Conservation (phyloP, 2,113 vertebrate genomes). For the Dasypus novemcinctus region DNA sequence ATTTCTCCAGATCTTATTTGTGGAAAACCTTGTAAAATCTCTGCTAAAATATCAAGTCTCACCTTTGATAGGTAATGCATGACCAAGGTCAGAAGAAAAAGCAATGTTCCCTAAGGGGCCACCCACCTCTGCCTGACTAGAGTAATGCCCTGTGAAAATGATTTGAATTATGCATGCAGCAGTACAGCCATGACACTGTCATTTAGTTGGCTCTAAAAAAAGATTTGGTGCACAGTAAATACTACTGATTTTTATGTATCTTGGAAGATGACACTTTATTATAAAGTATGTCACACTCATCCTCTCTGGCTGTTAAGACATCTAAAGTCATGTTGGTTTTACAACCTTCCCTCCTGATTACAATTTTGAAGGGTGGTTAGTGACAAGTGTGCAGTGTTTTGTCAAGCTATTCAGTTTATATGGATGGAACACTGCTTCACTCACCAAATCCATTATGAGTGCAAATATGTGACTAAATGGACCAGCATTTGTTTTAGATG, state of each 20-base stretch:
- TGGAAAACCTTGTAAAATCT: constrained; percentile 62
- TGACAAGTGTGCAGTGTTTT: constrained; percentile 69
- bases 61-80: constrained; percentile 63
- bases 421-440: constrained; percentile 51
- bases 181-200: constrained; percentile 54
- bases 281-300: constrained; percentile 63
- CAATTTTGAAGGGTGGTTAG: constrained; percentile 66
- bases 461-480: constrained; percentile 71
- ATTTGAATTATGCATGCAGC: constrained; percentile 62
- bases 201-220: constrained; percentile 71
- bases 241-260: constrained; percentile 75
- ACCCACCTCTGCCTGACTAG: background rate
- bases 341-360: constrained; percentile 68
- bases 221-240: constrained; percentile 66
- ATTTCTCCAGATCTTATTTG: constrained; percentile 58
- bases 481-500: constrained; percentile 31
- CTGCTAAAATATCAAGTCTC: constrained; percentile 18
- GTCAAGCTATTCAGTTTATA: constrained; percentile 68
- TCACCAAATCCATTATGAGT: constrained; percentile 74
- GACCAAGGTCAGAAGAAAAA: constrained; percentile 62
- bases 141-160: constrained; percentile 34
- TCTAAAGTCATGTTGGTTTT: constrained; percentile 70
- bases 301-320: constrained; percentile 68
- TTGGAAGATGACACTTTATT: constrained; percentile 71
- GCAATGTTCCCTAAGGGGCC: background rate